Conservation (phyloP, 2,888 invertebrate species). For the Leptarthrus brevirostris region DNA sequence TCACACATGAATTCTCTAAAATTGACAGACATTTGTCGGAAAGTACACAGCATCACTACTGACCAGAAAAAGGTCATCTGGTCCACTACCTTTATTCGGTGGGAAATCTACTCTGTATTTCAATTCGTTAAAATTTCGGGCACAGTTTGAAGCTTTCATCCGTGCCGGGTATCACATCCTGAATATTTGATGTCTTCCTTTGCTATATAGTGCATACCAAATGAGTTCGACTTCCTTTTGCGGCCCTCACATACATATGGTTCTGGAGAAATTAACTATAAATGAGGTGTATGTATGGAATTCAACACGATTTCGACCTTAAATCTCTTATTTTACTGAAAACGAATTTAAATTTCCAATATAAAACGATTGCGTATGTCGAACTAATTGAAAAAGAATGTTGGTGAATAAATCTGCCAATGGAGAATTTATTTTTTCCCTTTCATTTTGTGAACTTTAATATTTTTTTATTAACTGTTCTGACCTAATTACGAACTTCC, state of each 20-base stretch:
- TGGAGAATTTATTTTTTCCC: background rate
- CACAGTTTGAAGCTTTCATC: conserved; percentile 33
- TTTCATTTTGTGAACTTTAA: conserved; percentile 26
- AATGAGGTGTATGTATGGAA: conserved; percentile 26
- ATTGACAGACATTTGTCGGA: conserved; percentile 5
- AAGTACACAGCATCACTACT: background rate
- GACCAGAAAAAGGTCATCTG: conserved; percentile 30
- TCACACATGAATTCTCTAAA: conserved; percentile 30
- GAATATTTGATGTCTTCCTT: conserved; percentile 39
- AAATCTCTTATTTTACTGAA: conserved; percentile 24
- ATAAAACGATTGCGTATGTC: conserved; percentile 26
- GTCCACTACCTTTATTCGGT: conserved; percentile 30
- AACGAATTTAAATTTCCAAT: conserved; percentile 43
- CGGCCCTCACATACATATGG: background rate
- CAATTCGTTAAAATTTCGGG: conserved; percentile 40
- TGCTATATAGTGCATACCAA: conserved; percentile 37
- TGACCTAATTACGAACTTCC: conserved; percentile 15
- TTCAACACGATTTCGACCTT: conserved; percentile 6
- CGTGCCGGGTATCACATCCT: conserved; percentile 39
- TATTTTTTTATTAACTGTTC: conserved; percentile 18
- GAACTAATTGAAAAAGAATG: conserved; percentile 39
- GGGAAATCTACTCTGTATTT: conserved; percentile 14
- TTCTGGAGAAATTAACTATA: conserved; percentile 21
- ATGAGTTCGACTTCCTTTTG: conserved; percentile 34
- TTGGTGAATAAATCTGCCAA: background rate